These are phyloP conservation scores for Patella pellucida DNA, from an alignment of 2,888 invertebrate genomes.

Conservation along the genomic window DNA sequence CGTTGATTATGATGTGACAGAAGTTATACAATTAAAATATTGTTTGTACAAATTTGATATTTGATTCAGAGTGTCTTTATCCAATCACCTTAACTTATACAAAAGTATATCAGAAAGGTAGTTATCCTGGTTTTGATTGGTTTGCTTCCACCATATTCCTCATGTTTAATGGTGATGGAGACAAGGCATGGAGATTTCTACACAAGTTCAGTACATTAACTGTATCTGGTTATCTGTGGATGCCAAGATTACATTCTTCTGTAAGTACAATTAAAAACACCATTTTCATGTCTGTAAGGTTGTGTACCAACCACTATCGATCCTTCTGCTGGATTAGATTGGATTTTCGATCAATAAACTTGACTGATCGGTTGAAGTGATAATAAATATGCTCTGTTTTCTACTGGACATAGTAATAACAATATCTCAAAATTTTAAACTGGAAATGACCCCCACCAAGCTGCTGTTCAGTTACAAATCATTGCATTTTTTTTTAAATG, in stretches of 20 bases:
- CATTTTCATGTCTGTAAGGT: too few relatives aligned
- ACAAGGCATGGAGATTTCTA: constrained; percentile 66
- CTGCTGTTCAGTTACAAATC: too few relatives aligned
- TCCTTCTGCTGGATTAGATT: too few relatives aligned
- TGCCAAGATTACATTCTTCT: constrained; percentile 63
- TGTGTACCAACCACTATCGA: too few relatives aligned
- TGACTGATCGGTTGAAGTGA: too few relatives aligned
- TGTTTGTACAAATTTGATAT: neutral
- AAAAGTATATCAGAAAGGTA: constrained; percentile 50
- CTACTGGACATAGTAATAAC: too few relatives aligned
- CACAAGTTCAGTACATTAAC: constrained; percentile 65
- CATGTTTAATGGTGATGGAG: constrained; percentile 63
- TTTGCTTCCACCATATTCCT: constrained; percentile 68
- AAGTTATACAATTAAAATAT: neutral
- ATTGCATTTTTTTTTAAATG: too few relatives aligned
- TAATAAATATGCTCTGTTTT: too few relatives aligned
- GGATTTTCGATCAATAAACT: too few relatives aligned
- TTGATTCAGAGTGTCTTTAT: neutral
- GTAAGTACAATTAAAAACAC: constrained; percentile 45
- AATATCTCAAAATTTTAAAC: too few relatives aligned
- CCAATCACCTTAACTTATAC: constrained; percentile 33
- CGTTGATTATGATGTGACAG: too few relatives aligned
- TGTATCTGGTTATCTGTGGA: constrained; percentile 68
- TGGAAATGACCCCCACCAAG: too few relatives aligned
- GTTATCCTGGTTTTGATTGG: constrained; percentile 70